Evolutionary conservation across 2,113 vertebrate species (phyloP), one percentile per base, ranked within the genome.

Genomic region (Oncorhynchus masou): DNA sequence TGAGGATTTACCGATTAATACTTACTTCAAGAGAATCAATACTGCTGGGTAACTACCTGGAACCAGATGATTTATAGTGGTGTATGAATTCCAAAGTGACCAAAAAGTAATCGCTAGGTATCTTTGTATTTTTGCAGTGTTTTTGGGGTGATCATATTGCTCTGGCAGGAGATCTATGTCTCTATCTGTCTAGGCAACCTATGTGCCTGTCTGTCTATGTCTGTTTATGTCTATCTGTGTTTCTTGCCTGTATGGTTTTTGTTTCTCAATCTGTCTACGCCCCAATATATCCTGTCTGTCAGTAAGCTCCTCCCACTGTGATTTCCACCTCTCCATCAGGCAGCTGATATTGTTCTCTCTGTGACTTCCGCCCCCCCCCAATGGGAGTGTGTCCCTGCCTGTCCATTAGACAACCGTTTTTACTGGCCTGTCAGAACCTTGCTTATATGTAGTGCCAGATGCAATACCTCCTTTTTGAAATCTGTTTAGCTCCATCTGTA

Each of bases 1-100:
- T 96, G 80, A 91, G 91, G 2, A 22, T 62, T 22, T 62, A 62
- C 20, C 5, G 20, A 22, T n/a, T 62, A n/a, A 62, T 5, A n/a
- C 59, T 57, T 57, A 57, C 20, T 22, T 22, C 1, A 62, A 24
- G n/a, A n/a, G 20, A 54, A 54, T 19, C 51, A 5, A 16, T 54
- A 54, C 5, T 62, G 59, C 20, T 22, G 59, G 59, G n/a, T 16
- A 62, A 22, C 59, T 62, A 62, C 59, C 59, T 62, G 59, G 59
- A 16, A 62, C 20, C 59, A 62, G 51, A 54, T 54, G 1, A 62
- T 62, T 24, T 62, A 5, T n/a, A 24, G 59, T 62, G 13, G 20
- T 22, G n/a, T 62, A 22, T 62, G 20, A 22, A 22, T 22, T 22
- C 20, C 20, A 22, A 62, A 22, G 59, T 5, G 13, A 2, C 8